Evolutionary conservation across 2,888 invertebrate species (phyloP).

Genomic region (Dusona sp.): DNA sequence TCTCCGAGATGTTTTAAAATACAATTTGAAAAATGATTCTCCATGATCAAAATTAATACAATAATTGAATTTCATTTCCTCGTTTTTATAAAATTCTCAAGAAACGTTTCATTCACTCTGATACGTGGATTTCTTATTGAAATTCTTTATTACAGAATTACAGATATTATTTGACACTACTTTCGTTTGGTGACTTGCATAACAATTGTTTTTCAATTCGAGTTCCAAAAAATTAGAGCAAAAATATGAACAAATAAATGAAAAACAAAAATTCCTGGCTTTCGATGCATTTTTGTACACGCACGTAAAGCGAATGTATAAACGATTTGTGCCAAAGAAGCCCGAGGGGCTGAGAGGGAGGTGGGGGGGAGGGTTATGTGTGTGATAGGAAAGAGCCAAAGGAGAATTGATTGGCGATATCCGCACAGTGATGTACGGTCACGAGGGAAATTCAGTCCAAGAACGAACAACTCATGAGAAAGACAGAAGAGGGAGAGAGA

Average conservation of each 20-base stretch:
- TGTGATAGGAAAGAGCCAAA: constrained; percentile 44
- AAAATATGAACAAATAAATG: constrained; percentile 6
- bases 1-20: too few species aligned
- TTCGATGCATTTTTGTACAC: constrained; percentile 18
- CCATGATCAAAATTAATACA: too few species aligned
- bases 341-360: neutral
- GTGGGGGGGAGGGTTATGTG: neutral
- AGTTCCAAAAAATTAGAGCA: neutral
- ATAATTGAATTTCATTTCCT: too few species aligned
- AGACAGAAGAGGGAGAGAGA: neutral
- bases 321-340: constrained; percentile 42
- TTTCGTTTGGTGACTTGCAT: too few species aligned
- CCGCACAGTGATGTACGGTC: constrained; percentile 68
- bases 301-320: constrained; percentile 23
- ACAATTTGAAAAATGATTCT: too few species aligned
- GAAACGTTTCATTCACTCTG: too few species aligned
- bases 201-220: neutral
- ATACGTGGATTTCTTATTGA: too few species aligned
- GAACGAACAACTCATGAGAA: constrained; percentile 26
- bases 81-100: too few species aligned
- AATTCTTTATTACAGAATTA: too few species aligned
- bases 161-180: too few species aligned
- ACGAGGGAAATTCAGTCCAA: constrained; percentile 71
- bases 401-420: constrained; percentile 71
- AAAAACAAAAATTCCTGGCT: constrained; percentile 9